phyloP scores from a whole-genome alignment of 1,140 invertebrate species.

The Thaumatotibia leucotreta region DNA sequence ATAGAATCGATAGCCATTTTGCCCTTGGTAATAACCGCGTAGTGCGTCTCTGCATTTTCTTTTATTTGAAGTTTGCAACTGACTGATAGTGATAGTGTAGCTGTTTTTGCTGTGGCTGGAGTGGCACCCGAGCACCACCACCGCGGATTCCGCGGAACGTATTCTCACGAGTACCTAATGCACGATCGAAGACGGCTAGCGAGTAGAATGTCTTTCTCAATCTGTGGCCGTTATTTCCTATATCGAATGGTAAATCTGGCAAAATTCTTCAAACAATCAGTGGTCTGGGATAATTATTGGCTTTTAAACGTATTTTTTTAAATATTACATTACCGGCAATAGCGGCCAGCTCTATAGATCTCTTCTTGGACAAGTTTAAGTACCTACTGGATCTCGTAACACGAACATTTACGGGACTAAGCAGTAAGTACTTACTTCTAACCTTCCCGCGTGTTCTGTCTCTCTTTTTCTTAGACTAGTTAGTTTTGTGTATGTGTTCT shows the following conservation, averaged over 20 bases:
- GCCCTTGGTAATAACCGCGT: background rate
- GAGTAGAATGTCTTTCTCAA: slow-evolving; percentile 46
- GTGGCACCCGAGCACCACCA: slow-evolving; percentile 60
- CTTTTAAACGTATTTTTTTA: slow-evolving; percentile 17
- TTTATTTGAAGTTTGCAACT: background rate
- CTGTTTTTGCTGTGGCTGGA: slow-evolving; percentile 33
- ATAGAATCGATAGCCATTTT: background rate
- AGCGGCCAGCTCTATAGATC: slow-evolving; percentile 51
- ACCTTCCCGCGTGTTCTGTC: background rate
- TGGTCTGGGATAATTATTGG: slow-evolving; percentile 42
- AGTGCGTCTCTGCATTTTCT: slow-evolving; percentile 10
- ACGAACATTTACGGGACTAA: background rate
- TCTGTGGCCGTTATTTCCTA: slow-evolving; percentile 70
- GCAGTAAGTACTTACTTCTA: background rate
- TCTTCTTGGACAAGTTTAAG: slow-evolving; percentile 16
- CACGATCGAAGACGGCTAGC: slow-evolving; percentile 65
- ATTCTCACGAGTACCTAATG: slow-evolving; percentile 48
- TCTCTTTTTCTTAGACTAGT: background rate
- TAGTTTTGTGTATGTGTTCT: background rate
- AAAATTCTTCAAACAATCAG: slow-evolving; percentile 52
- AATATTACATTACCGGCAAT: slow-evolving; percentile 42
- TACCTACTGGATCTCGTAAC: background rate
- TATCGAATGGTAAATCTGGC: slow-evolving; percentile 64
- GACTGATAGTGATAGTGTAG: background rate
- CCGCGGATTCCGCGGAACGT: slow-evolving; percentile 42